Evolutionary conservation across 2,888 invertebrate genomes (phyloP).

Genomic region (Nephrotoma guestfalica): DNA sequence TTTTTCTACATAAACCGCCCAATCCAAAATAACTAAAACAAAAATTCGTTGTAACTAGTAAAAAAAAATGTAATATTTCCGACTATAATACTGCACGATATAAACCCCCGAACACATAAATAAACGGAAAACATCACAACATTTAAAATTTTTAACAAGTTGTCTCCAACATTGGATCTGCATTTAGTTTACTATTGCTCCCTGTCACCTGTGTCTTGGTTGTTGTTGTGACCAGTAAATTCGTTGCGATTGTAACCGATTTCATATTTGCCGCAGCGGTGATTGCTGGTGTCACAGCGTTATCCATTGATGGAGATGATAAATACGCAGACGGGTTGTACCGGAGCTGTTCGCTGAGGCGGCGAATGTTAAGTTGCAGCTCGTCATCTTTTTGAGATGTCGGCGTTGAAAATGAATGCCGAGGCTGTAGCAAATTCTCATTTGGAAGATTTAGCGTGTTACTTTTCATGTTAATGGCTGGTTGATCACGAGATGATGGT

Average conservation of each 20-base stretch:
- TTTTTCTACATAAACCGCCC: neutral
- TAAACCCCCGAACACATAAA: neutral
- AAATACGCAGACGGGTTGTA: constrained; percentile 16
- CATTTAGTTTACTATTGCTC: constrained; percentile 14
- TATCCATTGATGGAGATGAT: constrained; percentile 7
- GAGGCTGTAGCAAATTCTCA: constrained; percentile 22
- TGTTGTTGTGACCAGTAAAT: neutral
- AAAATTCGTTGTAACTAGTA: neutral
- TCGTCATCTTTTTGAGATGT: constrained; percentile 21
- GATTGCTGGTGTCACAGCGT: constrained; percentile 4
- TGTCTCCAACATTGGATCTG: constrained; percentile 28
- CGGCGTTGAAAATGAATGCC: constrained; percentile 25
- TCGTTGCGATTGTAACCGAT: neutral
- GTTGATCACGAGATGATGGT: neutral
- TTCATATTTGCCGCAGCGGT: neutral
- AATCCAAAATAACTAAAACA: neutral
- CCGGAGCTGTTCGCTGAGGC: constrained; percentile 27
- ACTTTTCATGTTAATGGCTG: neutral
- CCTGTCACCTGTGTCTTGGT: neutral
- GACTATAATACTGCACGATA: neutral
- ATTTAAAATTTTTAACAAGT: constrained; percentile 22
- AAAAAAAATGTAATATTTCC: neutral
- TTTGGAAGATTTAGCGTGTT: constrained; percentile 19
- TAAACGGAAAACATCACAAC: neutral
- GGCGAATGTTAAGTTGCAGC: constrained; percentile 27